A percentile compares a stretch with the other conserved stretches of the same genome.
phyloP scores from a whole-genome alignment of 2,113 vertebrate species.

The Hippolais icterina region DNA sequence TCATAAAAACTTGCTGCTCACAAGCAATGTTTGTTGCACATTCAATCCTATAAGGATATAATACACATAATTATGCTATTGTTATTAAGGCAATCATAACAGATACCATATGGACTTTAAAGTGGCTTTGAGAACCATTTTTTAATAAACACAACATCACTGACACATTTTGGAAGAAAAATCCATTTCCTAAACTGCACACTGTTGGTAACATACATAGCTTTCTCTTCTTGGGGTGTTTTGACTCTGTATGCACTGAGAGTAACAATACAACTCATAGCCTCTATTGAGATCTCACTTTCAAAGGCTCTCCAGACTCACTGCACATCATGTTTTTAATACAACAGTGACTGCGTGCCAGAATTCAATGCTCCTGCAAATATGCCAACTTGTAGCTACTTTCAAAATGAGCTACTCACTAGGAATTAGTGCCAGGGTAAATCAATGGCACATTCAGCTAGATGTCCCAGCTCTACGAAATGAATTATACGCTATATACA shows the following conservation, averaged over 20 bases:
- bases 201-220: background rate
- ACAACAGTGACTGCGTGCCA: constrained; percentile 32
- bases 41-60: constrained; percentile 33
- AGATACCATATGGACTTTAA: constrained; percentile 53
- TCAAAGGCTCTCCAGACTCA: constrained; percentile 24
- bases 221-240: background rate
- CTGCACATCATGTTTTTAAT: constrained; percentile 54
- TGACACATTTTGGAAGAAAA: constrained; percentile 12
- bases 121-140: background rate
- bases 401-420: constrained; percentile 53
- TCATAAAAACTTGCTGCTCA: constrained; percentile 49
- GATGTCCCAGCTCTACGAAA: constrained; percentile 45
- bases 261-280: constrained; percentile 41
- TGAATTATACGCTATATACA: constrained; percentile 54
- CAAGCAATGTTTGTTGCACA: constrained; percentile 46
- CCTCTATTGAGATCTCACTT: constrained; percentile 44
- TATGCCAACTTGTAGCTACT: constrained; percentile 59
- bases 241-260: background rate
- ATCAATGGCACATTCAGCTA: constrained; percentile 67
- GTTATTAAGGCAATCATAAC: constrained; percentile 56
- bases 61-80: constrained; percentile 45
- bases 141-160: background rate
- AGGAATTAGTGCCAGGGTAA: constrained; percentile 62
- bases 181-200: background rate
- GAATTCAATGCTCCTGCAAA: constrained; percentile 57